Percentiles rank a stretch among this genome's conserved stretches.
Evolutionary conservation across 2,113 vertebrate genomes (phyloP).

Genomic region (Carassius gibelio): DNA sequence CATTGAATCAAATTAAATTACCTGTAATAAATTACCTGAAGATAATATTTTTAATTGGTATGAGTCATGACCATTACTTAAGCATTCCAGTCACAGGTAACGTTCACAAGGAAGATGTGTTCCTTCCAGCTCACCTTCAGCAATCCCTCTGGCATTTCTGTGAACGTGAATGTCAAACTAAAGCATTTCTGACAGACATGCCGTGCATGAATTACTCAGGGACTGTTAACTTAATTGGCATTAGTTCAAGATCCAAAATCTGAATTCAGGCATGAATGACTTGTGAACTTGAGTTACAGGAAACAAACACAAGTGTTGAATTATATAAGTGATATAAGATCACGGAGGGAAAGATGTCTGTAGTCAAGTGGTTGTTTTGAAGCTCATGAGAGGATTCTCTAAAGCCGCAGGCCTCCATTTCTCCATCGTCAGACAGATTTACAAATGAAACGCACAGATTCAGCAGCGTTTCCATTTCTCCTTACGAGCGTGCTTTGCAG

Average conservation of each 20-base stretch:
- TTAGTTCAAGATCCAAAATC: background rate
- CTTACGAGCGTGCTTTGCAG: background rate
- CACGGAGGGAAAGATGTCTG: background rate
- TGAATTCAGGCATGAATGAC: background rate
- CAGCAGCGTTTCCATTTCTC: background rate
- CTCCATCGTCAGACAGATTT: slow-evolving; percentile 27
- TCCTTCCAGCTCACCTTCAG: background rate
- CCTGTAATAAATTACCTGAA: background rate
- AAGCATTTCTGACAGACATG: background rate
- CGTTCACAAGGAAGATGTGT: background rate
- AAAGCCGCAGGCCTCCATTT: slow-evolving; percentile 21
- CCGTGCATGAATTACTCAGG: background rate
- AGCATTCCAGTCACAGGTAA: background rate
- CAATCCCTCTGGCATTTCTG: background rate
- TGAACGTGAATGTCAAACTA: background rate
- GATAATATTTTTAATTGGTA: background rate
- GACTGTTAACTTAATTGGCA: background rate
- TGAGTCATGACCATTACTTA: background rate
- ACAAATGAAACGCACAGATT: background rate
- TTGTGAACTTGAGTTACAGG: background rate
- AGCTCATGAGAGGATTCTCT: slow-evolving; percentile 12
- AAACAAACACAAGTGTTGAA: background rate
- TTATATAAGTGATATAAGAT: background rate
- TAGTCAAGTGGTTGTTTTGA: background rate
- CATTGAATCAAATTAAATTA: background rate